Percentiles rank a stretch among this genome's conserved stretches.
Conservation (phyloP, 2,888 invertebrate genomes). For the Drosophila atripex region DNA sequence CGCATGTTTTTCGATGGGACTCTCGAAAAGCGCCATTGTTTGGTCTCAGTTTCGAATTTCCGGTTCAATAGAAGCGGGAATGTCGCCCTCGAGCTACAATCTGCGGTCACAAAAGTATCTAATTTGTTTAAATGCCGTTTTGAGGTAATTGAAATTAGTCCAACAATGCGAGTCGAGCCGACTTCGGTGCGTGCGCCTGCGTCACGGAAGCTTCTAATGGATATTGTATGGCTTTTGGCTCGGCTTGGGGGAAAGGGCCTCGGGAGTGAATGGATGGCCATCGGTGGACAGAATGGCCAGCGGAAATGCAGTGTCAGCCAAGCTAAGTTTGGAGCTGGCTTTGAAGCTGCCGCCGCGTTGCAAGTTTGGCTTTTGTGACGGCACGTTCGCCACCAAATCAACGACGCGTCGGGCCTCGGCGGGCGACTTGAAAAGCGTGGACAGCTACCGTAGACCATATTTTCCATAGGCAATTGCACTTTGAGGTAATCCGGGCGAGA, state of each 20-base stretch:
- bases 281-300: conserved; percentile 13
- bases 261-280: conserved; percentile 3
- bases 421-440: conserved; percentile 62
- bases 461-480: conserved; percentile 66
- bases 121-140: conserved; percentile 56
- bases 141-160: conserved; percentile 62
- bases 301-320: conserved; percentile 72
- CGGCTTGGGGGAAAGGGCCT: background rate
- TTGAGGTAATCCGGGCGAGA: conserved; percentile 32
- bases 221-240: background rate
- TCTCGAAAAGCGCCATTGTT: conserved; percentile 19
- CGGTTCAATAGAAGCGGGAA: conserved; percentile 59
- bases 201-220: conserved; percentile 31
- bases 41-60: conserved; percentile 58
- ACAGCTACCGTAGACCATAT: conserved; percentile 30
- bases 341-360: conserved; percentile 42
- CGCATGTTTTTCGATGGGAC: conserved; percentile 11
- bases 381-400: conserved; percentile 64
- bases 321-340: conserved; percentile 24
- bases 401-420: conserved; percentile 54
- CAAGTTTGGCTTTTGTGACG: conserved; percentile 44
- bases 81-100: conserved; percentile 11
- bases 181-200: conserved; percentile 63
- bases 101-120: conserved; percentile 38
- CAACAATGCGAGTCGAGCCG: conserved; percentile 37